These are phyloP conservation scores for Leptopterna dolabrata DNA, from an alignment of 2,888 invertebrate species.

Conservation along the genomic window DNA sequence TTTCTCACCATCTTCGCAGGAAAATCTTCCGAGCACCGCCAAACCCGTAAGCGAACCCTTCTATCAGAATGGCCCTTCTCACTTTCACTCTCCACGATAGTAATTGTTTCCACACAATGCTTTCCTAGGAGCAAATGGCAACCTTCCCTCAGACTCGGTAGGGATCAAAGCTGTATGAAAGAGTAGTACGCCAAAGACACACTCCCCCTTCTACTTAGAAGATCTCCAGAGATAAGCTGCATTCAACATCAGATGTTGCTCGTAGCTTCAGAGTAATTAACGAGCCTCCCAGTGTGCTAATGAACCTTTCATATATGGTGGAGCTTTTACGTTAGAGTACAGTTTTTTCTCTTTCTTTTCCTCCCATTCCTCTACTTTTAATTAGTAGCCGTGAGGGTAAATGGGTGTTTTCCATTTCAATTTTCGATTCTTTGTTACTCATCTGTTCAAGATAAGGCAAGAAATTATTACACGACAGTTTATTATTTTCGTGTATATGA, in stretches of 20 bases:
- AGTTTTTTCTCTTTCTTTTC: neutral
- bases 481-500: too few species aligned
- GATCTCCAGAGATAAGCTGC: conserved; percentile 34
- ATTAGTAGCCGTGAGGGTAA: neutral
- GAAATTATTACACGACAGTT: too few species aligned
- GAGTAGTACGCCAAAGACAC: neutral
- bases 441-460: too few species aligned
- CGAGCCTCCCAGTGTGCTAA: conserved; percentile 12
- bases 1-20: neutral
- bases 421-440: neutral
- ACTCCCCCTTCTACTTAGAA: neutral
- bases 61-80: neutral
- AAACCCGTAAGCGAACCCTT: neutral
- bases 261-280: conserved; percentile 2
- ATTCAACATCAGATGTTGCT: conserved; percentile 17
- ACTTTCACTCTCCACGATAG: neutral
- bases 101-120: conserved; percentile 23
- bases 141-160: neutral
- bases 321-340: neutral
- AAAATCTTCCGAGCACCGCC: neutral
- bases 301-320: conserved; percentile 8
- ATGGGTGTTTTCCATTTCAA: neutral
- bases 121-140: neutral
- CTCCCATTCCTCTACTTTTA: neutral
- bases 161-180: neutral